Base-by-base conservation (phyloP, 2,888 invertebrate genomes). In the Erebia epiphron region DNA sequence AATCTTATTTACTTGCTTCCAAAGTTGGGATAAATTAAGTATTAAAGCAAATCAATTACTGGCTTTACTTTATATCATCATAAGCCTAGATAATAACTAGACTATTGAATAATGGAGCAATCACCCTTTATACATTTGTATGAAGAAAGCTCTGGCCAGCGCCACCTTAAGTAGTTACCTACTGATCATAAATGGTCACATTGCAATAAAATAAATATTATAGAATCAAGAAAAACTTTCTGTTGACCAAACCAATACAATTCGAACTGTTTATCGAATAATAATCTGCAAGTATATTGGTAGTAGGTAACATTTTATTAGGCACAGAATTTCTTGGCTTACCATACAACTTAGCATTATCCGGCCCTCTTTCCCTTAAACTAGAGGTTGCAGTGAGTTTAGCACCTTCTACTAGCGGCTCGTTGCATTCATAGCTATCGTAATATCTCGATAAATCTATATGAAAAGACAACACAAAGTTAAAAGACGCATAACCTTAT, bases 301-400 rank as follows among this genome's bases (percentile, higher is more conserved):
- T 49, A n/a, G 8, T n/a, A 50, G 7, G 26, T 26, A 56, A 21
- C 8, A 46, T 11, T 46, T 11, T 35, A 43, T 56, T 50, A 9
- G n/a, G 50, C 14, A n/a, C 5, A 64, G n/a, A 52, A 49, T 49
- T 49, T 49, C n/a, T 35, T 52, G 10, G 81, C 95, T 96, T 95
- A 98, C 98, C 97, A 94, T 97, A 95, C 80, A 98, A 93, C 82
- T 95, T 94, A 52, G 98, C 98, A 94, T 98, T 97, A 74, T 96
- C 95, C n/a, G 98, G 96, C 72, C 97, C 97, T 84, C 98, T 94
- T 79, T 97, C 97, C 65, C 95, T 94, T 72, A 98, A 91, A 78
- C 96, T 96, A 18, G 98, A 97, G 57, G 98, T 98, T 43, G 98
- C 98, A 74, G 95, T 95, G 76, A 98, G 87, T 73, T 94, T 95